These are phyloP conservation scores for Corvus cornix DNA, from an alignment of 2,113 vertebrate genomes.

Conservation along the genomic window DNA sequence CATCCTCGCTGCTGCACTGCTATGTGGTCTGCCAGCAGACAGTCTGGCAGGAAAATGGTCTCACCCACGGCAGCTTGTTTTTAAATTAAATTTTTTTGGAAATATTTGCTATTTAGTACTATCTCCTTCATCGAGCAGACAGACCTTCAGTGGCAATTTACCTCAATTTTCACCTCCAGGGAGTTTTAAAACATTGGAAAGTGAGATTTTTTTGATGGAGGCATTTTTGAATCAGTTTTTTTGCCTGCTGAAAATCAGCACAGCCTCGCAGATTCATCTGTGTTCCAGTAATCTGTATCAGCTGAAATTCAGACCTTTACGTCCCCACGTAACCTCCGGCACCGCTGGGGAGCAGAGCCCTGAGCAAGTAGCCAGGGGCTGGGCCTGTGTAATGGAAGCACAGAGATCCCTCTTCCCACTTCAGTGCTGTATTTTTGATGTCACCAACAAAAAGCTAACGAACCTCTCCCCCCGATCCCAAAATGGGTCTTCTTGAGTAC, in stretches of 20 bases:
- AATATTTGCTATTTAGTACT: constrained; percentile 18
- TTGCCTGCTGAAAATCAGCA: neutral
- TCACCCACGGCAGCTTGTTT: constrained; percentile 31
- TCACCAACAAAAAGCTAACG: neutral
- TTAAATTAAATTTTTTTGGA: neutral
- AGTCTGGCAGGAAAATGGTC: constrained; percentile 48
- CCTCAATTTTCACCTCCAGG: constrained; percentile 6
- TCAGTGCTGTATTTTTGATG: neutral
- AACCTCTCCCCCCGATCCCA: neutral
- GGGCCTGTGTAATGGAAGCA: neutral
- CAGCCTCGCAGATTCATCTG: neutral
- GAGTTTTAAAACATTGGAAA: neutral
- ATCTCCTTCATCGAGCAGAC: constrained; percentile 15
- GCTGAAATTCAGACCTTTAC: neutral
- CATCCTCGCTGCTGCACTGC: neutral
- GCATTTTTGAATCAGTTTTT: neutral
- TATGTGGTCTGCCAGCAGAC: constrained; percentile 38
- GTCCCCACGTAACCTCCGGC: rapidly evolving
- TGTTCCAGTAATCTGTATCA: neutral
- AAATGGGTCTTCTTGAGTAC: neutral
- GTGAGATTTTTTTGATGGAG: neutral
- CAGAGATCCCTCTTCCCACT: neutral
- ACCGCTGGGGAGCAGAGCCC: neutral
- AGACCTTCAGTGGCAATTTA: neutral
- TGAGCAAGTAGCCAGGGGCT: neutral